Evolutionary conservation across 2,797 vertebrate genomes (phyloP), one percentile per base, ranked within the genome.

Genomic region (Triplophysa yarkandensis): DNA sequence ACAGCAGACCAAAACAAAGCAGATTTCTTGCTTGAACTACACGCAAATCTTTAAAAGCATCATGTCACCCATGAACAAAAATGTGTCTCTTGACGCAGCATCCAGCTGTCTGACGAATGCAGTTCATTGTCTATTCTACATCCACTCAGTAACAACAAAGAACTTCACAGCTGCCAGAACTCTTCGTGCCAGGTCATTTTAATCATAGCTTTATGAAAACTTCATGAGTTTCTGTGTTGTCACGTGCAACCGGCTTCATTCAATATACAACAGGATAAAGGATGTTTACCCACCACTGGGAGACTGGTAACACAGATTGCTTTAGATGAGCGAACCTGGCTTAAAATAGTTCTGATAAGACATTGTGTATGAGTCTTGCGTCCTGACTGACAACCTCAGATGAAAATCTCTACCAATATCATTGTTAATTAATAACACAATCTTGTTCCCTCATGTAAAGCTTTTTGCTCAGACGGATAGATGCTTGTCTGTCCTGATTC

Each of bases 401-500:
- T 14, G 14, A 27, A 65, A 46, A 57, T 32, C 34, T 23, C 50
- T 36, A 58, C 52, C 58, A 41, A 50, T 64, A 71, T 71, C 25
- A 17, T 41, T 36, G 54, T 83, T 80, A 87, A 88, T 89, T 84
- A 86, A 82, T 41, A 77, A 57, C 39, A 70, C 66, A 66, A 79
- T 77, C 68, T 70, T 34, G 32, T 46, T 71, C 19, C 41, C 21
- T 11, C 16, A 55, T 62, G 71, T 54, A 19, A 43, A 64, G 39
- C 68, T 39, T 74, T 69, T 64, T 66, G 30, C 71, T 65, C 63
- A 27, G 62, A 54, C 81, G 76, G 62, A 68, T 62, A 67, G 46
- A 43, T 44, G 69, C 17, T 46, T 85, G 79, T 85, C 82, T 74
- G 73, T 85, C 73, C 83, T 77, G 80, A 80, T 88, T 87, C 80